A percentile compares a stretch with the other conserved stretches of the same genome.
Evolutionary conservation across 1,140 invertebrate species (phyloP).

Genomic region (Anastrepha obliqua): DNA sequence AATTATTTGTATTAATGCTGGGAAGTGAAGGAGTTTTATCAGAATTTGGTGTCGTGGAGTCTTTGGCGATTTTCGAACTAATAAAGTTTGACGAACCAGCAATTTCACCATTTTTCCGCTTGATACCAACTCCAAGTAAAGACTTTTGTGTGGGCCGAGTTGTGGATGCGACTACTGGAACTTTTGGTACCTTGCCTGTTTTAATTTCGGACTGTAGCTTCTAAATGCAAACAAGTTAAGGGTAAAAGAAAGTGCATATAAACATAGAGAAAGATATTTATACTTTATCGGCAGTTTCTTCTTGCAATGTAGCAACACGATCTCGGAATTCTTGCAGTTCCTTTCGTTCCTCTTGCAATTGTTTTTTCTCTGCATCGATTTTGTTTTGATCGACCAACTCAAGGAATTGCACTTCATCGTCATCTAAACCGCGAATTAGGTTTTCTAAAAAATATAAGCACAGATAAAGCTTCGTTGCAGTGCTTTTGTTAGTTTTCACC

Average conservation of each 20-base stretch:
- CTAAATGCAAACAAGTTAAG: conserved; percentile 55
- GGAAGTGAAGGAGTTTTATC: background rate
- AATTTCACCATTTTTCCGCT: conserved; percentile 79
- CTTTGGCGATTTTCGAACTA: conserved; percentile 44
- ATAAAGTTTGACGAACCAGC: background rate
- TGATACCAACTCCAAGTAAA: conserved; percentile 71
- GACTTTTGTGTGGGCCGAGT: conserved; percentile 67
- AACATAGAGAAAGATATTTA: conserved; percentile 54
- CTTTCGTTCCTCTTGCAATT: conserved; percentile 85
- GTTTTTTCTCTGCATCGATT: conserved; percentile 87
- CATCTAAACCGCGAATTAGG: conserved; percentile 94
- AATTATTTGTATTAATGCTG: conserved; percentile 60
- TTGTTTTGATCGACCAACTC: conserved; percentile 91
- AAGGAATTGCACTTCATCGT: conserved; percentile 95
- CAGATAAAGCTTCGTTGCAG: background rate
- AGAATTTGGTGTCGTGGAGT: background rate
- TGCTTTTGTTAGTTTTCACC: conserved; percentile 64
- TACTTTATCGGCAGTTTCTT: conserved; percentile 82
- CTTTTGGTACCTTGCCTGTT: conserved; percentile 62
- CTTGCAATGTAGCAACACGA: conserved; percentile 85
- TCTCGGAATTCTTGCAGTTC: conserved; percentile 90
- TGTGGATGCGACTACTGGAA: conserved; percentile 53
- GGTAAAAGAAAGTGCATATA: background rate
- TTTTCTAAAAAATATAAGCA: conserved; percentile 81
- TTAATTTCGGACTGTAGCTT: conserved; percentile 69